phyloP scores from a whole-genome alignment of 2,113 vertebrate species.

The Cnemophilus loriae region DNA sequence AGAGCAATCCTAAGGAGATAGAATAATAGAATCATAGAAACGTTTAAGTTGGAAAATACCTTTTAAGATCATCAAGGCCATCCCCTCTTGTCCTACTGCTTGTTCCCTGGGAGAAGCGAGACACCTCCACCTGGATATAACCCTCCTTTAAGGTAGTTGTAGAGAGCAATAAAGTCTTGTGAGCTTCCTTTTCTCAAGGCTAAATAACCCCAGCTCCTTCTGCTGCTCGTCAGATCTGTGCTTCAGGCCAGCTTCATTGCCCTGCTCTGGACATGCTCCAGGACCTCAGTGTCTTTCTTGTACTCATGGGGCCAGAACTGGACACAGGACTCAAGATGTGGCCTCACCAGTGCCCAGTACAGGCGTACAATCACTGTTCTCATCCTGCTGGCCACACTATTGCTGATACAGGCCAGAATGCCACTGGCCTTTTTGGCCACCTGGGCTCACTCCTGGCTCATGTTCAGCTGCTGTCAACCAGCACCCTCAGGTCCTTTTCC shows the following conservation, averaged over 20 bases:
- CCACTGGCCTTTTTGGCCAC: neutral
- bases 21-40: neutral
- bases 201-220: neutral
- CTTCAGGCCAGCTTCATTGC: neutral
- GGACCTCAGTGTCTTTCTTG: neutral
- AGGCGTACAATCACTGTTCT: neutral
- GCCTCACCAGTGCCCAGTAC: neutral
- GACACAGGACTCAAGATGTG: neutral
- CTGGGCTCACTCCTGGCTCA: neutral
- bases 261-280: neutral
- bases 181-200: neutral
- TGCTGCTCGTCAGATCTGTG: neutral
- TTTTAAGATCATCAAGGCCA: neutral
- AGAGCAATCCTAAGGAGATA: neutral
- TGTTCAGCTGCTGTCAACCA: neutral
- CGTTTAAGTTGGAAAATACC: neutral
- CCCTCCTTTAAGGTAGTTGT: neutral
- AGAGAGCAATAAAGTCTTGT: no score
- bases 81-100: neutral
- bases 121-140: neutral
- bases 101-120: neutral
- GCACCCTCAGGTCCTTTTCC: neutral
- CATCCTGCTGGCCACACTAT: neutral
- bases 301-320: neutral
- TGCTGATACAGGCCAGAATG: neutral